Conservation (phyloP, 2,113 vertebrate species). For the Galemys pyrenaicus region DNA sequence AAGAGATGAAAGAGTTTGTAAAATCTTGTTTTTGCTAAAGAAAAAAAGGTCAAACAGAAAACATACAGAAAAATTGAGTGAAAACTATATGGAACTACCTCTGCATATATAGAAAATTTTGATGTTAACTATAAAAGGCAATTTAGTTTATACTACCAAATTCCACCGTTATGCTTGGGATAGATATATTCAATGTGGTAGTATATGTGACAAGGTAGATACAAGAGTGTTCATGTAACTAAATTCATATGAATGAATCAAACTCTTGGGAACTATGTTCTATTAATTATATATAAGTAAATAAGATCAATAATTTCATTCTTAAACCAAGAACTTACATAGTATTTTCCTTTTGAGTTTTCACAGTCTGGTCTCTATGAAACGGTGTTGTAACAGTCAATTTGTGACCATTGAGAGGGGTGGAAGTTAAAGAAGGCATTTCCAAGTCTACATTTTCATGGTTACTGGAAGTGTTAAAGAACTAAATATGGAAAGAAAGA, state of each 20-base stretch:
- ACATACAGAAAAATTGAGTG: conserved; percentile 3
- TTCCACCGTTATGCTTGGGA: not conserved
- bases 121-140: not conserved
- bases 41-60: not conserved
- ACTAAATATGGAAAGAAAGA: conserved; percentile 85
- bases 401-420: conserved; percentile 91
- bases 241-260: not conserved
- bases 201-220: not conserved
- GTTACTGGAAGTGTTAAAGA: conserved; percentile 93
- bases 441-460: conserved; percentile 91
- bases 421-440: conserved; percentile 88
- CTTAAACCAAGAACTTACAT: conserved; percentile 86
- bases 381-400: conserved; percentile 85
- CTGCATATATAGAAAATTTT: not conserved
- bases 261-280: not conserved
- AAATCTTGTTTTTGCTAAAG: conserved; percentile 8
- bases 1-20: not conserved
- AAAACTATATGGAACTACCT: not conserved
- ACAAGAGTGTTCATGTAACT: not conserved
- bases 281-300: not conserved
- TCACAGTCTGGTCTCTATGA: conserved; percentile 89
- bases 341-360: conserved; percentile 93
- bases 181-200: not conserved
- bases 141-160: not conserved
- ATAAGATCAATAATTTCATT: conserved; percentile 1